Conservation (phyloP, 1,140 invertebrate species). For the Trachelipus rathkii region DNA sequence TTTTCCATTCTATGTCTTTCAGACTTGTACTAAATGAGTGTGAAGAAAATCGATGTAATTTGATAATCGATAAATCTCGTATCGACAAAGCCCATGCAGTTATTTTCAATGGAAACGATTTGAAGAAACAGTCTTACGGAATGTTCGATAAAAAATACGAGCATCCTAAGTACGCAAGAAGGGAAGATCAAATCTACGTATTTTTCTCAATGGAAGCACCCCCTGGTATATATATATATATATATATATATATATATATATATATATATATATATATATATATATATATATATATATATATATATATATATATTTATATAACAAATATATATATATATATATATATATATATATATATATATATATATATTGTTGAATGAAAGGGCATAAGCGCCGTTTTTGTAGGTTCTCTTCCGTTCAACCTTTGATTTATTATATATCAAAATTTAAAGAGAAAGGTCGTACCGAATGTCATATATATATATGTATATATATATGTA, state of each 20-base stretch:
- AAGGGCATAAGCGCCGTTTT: no score
- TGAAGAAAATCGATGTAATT: not conserved
- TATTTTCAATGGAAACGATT: not conserved
- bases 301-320: slow-evolving; percentile 11
- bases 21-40: not conserved
- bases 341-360: slow-evolving; percentile 15
- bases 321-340: slow-evolving; percentile 15
- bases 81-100: not conserved
- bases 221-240: not conserved
- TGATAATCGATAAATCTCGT: not conserved
- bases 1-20: not conserved
- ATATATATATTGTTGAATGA: not conserved
- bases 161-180: not conserved
- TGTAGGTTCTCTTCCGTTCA: no score
- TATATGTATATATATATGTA: no score
- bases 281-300: slow-evolving; percentile 11
- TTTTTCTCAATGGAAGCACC: slow-evolving; percentile 6
- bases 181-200: not conserved
- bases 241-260: slow-evolving; percentile 8
- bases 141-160: not conserved
- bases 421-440: no score
- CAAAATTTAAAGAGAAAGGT: no score
- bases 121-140: not conserved
- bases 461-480: no score
- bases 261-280: not conserved